Evolutionary conservation across 1,140 invertebrate species (phyloP).

Genomic region (Megathymus violae): DNA sequence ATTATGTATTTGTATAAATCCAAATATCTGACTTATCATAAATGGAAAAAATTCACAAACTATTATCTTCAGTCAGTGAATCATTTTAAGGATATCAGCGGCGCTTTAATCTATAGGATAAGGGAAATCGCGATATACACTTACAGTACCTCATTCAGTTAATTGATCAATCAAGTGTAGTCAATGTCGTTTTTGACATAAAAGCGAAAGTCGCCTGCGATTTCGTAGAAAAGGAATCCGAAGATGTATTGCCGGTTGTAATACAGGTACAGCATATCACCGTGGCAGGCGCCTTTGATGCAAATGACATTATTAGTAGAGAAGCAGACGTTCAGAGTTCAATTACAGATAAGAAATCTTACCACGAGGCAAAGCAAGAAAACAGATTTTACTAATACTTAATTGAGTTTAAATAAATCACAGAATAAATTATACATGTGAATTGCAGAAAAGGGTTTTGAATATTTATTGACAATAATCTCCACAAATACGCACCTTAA

Average conservation of each 20-base stretch:
- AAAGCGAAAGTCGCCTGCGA: conserved; percentile 25
- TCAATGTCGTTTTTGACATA: conserved; percentile 19
- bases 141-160: not conserved
- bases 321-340: conserved; percentile 2
- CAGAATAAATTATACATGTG: no score
- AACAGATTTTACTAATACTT: no score
- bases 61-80: conserved; percentile 37
- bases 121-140: conserved; percentile 20
- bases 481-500: no score
- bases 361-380: not conserved
- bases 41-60: conserved; percentile 17
- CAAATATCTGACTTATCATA: not conserved
- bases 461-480: no score
- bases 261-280: conserved; percentile 23
- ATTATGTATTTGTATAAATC: not conserved
- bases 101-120: conserved; percentile 33
- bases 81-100: conserved; percentile 32
- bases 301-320: conserved; percentile 26
- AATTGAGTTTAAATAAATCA: no score
- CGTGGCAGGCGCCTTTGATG: conserved; percentile 21
- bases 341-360: conserved; percentile 6
- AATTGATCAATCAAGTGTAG: conserved; percentile 14
- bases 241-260: conserved; percentile 25
- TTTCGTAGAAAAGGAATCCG: not conserved
- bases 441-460: no score